These are phyloP conservation scores for Alsophila aescularia DNA, from an alignment of 2,888 invertebrate species.

Conservation along the genomic window DNA sequence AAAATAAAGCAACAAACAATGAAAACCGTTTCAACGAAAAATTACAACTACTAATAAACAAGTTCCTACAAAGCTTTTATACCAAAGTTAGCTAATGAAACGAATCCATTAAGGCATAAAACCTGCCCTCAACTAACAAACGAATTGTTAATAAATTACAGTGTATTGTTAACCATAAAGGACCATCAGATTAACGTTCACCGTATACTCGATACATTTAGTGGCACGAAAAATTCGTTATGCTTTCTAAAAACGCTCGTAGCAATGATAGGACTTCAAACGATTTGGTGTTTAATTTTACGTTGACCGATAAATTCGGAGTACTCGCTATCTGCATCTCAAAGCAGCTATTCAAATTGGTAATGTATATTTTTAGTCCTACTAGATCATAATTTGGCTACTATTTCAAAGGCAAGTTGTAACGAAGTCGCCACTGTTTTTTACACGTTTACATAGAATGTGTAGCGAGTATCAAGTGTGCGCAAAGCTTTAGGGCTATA, in stretches of 20 bases:
- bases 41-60: conserved; percentile 4
- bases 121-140: conserved; percentile 17
- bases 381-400: no score
- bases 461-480: not conserved
- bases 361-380: no score
- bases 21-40: not conserved
- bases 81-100: conserved; percentile 34
- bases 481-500: conserved; percentile 26
- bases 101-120: conserved; percentile 29
- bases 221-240: no score
- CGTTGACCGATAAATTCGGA: no score
- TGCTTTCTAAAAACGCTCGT: no score
- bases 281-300: no score
- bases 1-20: conserved; percentile 15
- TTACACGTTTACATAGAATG: no score
- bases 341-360: no score
- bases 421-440: no score
- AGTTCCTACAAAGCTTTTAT: conserved; percentile 4
- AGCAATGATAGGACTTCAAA: no score
- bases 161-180: conserved; percentile 25
- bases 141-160: conserved; percentile 23
- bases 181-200: conserved; percentile 38
- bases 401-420: no score
- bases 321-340: no score
- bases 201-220: conserved; percentile 4